Evolutionary conservation across 2,797 vertebrate species (phyloP).

Genomic region (Trachops cirrhosus): DNA sequence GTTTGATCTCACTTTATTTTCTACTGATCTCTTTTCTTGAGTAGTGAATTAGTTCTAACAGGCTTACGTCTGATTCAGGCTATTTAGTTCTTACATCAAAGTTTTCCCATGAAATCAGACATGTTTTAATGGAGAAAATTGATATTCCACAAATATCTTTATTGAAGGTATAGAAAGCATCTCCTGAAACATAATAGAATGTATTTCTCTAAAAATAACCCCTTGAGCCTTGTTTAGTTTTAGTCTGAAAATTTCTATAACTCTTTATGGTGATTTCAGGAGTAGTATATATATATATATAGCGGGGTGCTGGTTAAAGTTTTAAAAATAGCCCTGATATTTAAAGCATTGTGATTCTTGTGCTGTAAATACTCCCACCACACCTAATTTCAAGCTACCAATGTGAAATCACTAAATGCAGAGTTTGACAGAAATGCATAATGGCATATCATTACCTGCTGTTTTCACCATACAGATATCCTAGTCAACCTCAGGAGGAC

Average conservation of each 20-base stretch:
- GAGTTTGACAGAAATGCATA: background rate
- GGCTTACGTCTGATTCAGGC: background rate
- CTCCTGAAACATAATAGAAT: background rate
- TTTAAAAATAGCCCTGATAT: background rate
- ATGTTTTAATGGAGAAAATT: slow-evolving; percentile 18
- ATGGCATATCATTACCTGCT: background rate
- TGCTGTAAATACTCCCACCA: background rate
- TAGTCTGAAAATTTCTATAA: background rate
- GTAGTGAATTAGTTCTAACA: slow-evolving; percentile 46
- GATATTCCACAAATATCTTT: background rate
- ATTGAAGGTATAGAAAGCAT: background rate
- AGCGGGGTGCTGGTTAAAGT: background rate
- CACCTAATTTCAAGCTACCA: background rate
- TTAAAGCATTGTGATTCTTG: background rate
- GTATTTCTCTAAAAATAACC: background rate
- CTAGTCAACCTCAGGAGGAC: background rate
- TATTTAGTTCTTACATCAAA: background rate
- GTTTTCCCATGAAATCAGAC: background rate
- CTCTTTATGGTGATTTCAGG: background rate
- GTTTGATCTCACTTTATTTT: slow-evolving; percentile 59
- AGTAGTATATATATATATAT: background rate
- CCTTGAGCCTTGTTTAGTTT: background rate
- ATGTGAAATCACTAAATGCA: background rate
- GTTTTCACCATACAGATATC: background rate
- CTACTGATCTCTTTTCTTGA: slow-evolving; percentile 52